Evolutionary conservation across 2,888 invertebrate species (phyloP).

Genomic region (Drosophila neotestacea): DNA sequence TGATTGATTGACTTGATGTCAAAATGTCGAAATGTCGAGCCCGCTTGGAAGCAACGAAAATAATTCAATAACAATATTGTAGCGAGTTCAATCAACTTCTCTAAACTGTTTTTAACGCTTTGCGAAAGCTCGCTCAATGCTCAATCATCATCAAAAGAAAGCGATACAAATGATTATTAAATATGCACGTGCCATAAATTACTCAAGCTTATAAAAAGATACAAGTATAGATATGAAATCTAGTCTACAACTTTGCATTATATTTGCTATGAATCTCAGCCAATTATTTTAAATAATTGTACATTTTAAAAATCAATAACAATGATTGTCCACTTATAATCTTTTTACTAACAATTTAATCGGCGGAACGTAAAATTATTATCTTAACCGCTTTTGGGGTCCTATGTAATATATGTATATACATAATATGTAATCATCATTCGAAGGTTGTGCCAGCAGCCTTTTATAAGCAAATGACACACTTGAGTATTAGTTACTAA

Average conservation of each 20-base stretch:
- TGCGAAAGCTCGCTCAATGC: constrained; percentile 6
- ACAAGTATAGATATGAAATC: not conserved
- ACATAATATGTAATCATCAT: too few relatives aligned
- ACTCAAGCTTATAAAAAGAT: constrained; percentile 11
- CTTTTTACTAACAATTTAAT: not conserved
- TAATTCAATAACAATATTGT: constrained; percentile 34
- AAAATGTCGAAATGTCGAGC: constrained; percentile 36
- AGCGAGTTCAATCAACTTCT: constrained; percentile 45
- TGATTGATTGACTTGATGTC: constrained; percentile 43
- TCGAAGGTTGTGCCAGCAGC: not conserved
- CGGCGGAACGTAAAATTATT: not conserved
- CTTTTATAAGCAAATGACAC: constrained; percentile 13
- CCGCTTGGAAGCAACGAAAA: constrained; percentile 12
- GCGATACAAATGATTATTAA: constrained; percentile 6
- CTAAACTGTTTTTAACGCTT: constrained; percentile 21
- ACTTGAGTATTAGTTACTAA: constrained; percentile 13
- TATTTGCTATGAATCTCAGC: not conserved
- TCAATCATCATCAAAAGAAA: constrained; percentile 8
- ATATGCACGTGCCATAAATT: constrained; percentile 24
- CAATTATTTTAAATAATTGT: not conserved
- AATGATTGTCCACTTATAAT: not conserved
- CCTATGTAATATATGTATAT: too few relatives aligned
- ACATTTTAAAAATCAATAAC: not conserved
- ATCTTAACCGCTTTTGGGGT: too few relatives aligned
- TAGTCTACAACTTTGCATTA: not conserved